Evolutionary conservation across 2,113 vertebrate species (phyloP).

Genomic region (Saccopteryx bilineata): DNA sequence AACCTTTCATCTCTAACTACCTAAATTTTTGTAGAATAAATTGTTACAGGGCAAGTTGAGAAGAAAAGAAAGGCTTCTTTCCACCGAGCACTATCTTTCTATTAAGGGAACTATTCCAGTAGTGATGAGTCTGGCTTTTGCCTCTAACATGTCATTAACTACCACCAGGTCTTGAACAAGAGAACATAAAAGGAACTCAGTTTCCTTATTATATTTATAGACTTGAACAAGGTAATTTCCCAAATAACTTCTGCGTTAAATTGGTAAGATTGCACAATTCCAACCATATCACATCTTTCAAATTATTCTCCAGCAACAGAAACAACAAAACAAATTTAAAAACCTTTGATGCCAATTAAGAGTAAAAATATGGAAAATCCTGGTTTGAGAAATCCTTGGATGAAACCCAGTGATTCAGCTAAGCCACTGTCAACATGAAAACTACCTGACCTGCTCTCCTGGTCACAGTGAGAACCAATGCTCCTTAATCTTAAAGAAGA

Average conservation of each 20-base stretch:
- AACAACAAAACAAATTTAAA: background rate
- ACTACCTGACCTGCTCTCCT: background rate
- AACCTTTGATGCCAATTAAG: background rate
- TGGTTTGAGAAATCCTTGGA: background rate
- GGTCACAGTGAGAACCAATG: background rate
- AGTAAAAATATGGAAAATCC: slow-evolving; percentile 16
- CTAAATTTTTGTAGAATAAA: slow-evolving; percentile 14
- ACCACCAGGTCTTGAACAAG: background rate
- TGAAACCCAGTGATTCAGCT: background rate
- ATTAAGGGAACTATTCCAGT: background rate
- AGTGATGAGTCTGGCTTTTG: background rate
- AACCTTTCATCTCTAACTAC: background rate
- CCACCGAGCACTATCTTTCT: background rate
- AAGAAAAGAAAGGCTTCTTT: background rate
- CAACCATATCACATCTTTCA: slow-evolving; percentile 10
- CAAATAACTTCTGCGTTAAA: background rate
- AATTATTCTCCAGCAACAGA: slow-evolving; percentile 9
- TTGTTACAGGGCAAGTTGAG: background rate
- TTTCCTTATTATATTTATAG: background rate
- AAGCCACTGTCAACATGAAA: background rate
- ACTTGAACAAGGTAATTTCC: background rate
- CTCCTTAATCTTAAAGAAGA: background rate
- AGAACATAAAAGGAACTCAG: background rate
- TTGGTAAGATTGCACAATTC: background rate
- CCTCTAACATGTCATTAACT: background rate